Percentiles rank a stretch among this genome's conserved stretches.
Evolutionary conservation across 2,888 invertebrate species (phyloP).

Genomic region (Flabesymbios commensalis): DNA sequence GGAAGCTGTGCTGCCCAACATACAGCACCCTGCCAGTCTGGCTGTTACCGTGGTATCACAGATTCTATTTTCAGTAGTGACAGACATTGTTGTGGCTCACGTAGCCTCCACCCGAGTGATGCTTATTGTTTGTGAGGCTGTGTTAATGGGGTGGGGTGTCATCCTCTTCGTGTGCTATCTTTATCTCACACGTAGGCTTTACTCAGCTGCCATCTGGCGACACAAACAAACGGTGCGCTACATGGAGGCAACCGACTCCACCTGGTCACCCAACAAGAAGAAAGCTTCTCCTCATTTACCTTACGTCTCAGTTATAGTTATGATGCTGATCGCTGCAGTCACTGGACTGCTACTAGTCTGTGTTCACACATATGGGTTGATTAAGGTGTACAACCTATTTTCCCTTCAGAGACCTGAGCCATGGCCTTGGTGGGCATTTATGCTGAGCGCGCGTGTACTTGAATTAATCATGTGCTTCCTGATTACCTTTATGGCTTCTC

Average conservation of each 20-base stretch:
- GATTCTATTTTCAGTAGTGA: slow-evolving; percentile 77
- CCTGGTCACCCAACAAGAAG: no score
- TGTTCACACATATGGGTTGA: slow-evolving; percentile 81
- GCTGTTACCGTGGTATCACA: slow-evolving; percentile 79
- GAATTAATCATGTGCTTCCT: slow-evolving; percentile 84
- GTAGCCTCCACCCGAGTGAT: slow-evolving; percentile 42
- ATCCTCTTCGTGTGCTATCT: slow-evolving; percentile 83
- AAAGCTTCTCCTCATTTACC: no score
- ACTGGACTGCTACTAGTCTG: slow-evolving; percentile 81
- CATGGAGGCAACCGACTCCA: no score
- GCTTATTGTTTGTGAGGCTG: slow-evolving; percentile 70
- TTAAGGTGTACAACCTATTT: slow-evolving; percentile 67
- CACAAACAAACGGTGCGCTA: slow-evolving; percentile 49
- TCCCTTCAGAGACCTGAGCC: slow-evolving; percentile 61
- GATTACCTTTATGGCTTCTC: slow-evolving; percentile 84
- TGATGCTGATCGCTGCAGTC: slow-evolving; percentile 84
- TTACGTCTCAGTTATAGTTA: no score
- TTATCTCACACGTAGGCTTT: slow-evolving; percentile 52
- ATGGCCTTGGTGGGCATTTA: slow-evolving; percentile 92
- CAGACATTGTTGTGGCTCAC: slow-evolving; percentile 70
- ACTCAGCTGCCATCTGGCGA: slow-evolving; percentile 48
- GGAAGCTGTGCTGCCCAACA: slow-evolving; percentile 58
- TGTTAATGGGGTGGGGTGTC: slow-evolving; percentile 83
- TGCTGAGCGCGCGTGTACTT: slow-evolving; percentile 80
- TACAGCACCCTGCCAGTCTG: slow-evolving; percentile 79